Base-by-base conservation (phyloP, 2,888 invertebrate species). In the Miltochrista miniata region DNA sequence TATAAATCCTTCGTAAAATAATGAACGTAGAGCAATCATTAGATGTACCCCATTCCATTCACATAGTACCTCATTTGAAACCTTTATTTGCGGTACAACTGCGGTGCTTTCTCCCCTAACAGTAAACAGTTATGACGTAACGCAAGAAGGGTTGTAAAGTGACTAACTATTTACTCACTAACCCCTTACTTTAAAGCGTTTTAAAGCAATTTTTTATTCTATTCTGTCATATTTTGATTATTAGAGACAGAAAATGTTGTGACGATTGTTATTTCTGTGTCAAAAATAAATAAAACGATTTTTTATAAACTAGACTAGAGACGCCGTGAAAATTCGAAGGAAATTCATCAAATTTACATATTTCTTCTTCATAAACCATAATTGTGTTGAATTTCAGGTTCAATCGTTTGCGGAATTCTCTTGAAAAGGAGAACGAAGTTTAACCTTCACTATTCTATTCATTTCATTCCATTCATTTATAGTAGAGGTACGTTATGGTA, bases 101-200 rank as follows among this genome's bases (percentile, higher is more conserved):
- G 24, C 58, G 56, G 37, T 29, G 45, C 36, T 53, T 38, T 50
- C 50, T 52, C 61, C 65, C 65, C 64, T 46, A 31, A 38, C 35
- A 49, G 46, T 51, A 55, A 51, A 53, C 52, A 53, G 48, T 29
- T 38, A 46, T 52, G 51, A 52, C 52, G 52, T 52, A 47, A 35
- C 24, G 46, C 35, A 40, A 24, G 18, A 31, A 45, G 52, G 52
- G 48, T 48, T 55, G 54, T 61, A 59, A 58, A 37, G 36, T 68
- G 65, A 66, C 65, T 68, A 66, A 66, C 68, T 66, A 66, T 66
- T 66, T 66, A 54, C 68, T 65, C 35, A 43, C 33, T 24, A 24
- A 8, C 33, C 42, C 33, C 42, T 43, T 43, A 18, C 33, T 43
- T 33, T 18, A 12, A 11, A 43, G 18, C 42, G 33, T 43, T 43